Base-by-base conservation (phyloP, 1,140 invertebrate species). In the Acromyrmex charruanus region DNA sequence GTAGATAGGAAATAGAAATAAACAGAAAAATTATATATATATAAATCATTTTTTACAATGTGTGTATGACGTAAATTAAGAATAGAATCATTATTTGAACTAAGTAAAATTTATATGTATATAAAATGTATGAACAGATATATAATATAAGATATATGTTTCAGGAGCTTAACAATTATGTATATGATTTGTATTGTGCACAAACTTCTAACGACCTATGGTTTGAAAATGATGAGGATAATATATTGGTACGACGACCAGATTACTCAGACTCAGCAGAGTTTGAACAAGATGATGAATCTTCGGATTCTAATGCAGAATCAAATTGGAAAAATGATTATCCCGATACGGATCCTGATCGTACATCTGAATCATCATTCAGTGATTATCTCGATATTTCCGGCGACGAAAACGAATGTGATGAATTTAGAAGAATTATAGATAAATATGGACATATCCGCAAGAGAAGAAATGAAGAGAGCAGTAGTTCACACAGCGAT, bases 221-320 rank as follows among this genome's bases (percentile, higher is more conserved):
- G 35, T 14, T 92, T 35, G 92, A 94, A 2, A 77, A 6, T 12
- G 51, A 14, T 51, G 49, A 51, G 14, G 14, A 94, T 35, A n/a
- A 85, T 7, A 31, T 94, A 28, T 88, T 85, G 9, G 59, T 95
- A 21, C 7, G 6, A 10, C 31, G 7, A 10, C n/a, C n/a, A 59
- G 55, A 58, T 51, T 51, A 51, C 3, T 51, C 0, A 21, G 7
- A 7, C n/a, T 9, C n/a, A 2, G n/a, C 16, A 51, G 55, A 58
- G n/a, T 55, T n/a, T n/a, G 75, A 87, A 25, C 89, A 92, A 25
- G 92, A 93, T 9, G 89, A 93, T 16, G 91, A 93, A 10, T 95
- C 96, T 18, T 95, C 96, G 28, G 96, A 96, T 89, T 96, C 95
- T 6, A 96, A 96, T 93, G 94, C 95, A 39, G 96, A 96, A 88